A percentile compares a stretch with the other conserved stretches of the same genome.
Evolutionary conservation across 2,888 invertebrate genomes (phyloP).

Genomic region (Trissonchulus sp.): DNA sequence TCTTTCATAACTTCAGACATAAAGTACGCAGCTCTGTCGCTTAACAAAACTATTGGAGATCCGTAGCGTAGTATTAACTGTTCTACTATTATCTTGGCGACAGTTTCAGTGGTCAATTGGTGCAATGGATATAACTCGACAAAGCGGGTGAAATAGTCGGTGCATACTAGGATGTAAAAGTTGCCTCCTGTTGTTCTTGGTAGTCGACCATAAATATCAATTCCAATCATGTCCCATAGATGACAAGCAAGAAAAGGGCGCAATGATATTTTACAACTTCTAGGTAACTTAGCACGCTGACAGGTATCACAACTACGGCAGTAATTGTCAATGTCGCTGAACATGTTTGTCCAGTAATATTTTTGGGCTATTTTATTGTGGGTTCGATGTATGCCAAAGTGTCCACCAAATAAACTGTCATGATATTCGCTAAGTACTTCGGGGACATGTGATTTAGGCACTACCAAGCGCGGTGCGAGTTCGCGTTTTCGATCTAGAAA

Average conservation of each 20-base stretch:
- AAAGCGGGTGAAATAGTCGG: background rate
- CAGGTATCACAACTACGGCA: background rate
- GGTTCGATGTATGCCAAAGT: background rate
- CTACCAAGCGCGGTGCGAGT: too few relatives aligned
- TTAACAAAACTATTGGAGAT: background rate
- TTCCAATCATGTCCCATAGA: background rate
- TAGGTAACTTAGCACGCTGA: background rate
- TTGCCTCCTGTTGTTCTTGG: background rate
- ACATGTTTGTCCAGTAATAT: background rate
- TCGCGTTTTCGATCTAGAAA: too few relatives aligned
- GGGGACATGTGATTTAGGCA: too few relatives aligned
- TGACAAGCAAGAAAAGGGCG: background rate
- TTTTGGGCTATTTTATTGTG: background rate
- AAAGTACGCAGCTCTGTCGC: background rate
- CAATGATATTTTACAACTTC: background rate
- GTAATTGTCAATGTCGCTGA: background rate
- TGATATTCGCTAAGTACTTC: too few relatives aligned
- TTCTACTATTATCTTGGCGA: background rate
- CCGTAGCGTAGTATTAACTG: background rate
- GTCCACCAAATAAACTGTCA: constrained; percentile 1
- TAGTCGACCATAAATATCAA: background rate
- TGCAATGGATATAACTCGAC: background rate
- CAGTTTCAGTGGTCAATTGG: background rate
- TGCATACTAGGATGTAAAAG: too few relatives aligned
- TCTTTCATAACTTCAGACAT: background rate